These are phyloP conservation scores for Lampropteryx suffumata DNA, from an alignment of 2,888 invertebrate genomes.

Conservation along the genomic window DNA sequence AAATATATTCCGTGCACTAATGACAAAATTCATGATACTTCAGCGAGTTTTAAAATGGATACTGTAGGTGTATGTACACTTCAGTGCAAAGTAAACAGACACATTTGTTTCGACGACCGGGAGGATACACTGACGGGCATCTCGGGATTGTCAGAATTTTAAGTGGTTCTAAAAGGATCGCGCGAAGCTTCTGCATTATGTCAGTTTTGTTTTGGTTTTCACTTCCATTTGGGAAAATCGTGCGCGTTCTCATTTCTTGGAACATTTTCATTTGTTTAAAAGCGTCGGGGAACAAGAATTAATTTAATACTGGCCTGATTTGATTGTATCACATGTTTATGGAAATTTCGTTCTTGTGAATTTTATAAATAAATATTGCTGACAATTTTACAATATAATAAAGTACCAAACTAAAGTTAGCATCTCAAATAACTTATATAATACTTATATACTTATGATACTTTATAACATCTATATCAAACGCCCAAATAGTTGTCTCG, in stretches of 20 bases:
- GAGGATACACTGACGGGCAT: conserved; percentile 34
- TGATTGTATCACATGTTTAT: conserved; percentile 8
- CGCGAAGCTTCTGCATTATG: conserved; percentile 33
- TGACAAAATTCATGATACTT: conserved; percentile 52
- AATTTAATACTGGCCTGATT: conserved; percentile 18
- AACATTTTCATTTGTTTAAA: conserved; percentile 32
- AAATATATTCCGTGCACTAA: conserved; percentile 58
- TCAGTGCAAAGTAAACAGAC: conserved; percentile 38
- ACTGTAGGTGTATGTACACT: conserved; percentile 8
- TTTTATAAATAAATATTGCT: too few relatives aligned
- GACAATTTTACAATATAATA: too few relatives aligned
- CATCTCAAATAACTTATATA: too few relatives aligned
- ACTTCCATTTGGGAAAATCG: conserved; percentile 33
- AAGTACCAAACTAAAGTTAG: too few relatives aligned
- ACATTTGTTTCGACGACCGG: conserved; percentile 32
- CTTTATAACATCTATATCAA: too few relatives aligned
- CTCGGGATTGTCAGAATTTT: conserved; percentile 50
- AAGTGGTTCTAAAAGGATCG: conserved; percentile 52
- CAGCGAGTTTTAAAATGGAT: conserved; percentile 36
- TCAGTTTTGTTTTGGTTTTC: conserved; percentile 35
- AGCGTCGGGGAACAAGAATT: conserved; percentile 22
- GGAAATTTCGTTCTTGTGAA: background rate
- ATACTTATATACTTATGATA: too few relatives aligned
- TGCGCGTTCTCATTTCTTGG: conserved; percentile 25
- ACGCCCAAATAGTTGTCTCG: too few relatives aligned